phyloP scores from a whole-genome alignment of 37 sponge, comb jelly and placozoan species.

The Agelas oroides region DNA sequence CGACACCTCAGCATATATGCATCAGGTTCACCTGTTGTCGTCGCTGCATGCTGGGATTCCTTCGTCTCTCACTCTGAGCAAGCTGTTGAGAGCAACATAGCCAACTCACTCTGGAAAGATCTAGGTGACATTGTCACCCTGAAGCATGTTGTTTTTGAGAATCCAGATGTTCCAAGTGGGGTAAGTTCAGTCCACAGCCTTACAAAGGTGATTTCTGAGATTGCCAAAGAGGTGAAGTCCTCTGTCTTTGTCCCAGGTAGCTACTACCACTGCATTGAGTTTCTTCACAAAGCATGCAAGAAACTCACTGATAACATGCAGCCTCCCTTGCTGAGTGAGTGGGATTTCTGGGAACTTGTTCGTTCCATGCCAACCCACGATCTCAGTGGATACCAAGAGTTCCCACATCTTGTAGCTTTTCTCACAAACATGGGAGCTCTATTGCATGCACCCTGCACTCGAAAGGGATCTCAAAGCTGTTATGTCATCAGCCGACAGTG shows the following conservation, averaged over 20 bases:
- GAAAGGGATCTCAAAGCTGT: neutral
- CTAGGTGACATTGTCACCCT: constrained; percentile 20
- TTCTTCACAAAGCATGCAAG: neutral
- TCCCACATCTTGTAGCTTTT: constrained; percentile 43
- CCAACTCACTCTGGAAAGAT: constrained; percentile 52
- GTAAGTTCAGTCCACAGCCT: neutral
- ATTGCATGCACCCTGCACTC: constrained; percentile 20
- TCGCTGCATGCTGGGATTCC: constrained; percentile 48
- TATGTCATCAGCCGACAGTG: constrained; percentile 56
- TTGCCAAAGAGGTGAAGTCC: constrained; percentile 3
- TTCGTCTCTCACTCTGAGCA: neutral
- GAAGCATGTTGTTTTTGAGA: constrained; percentile 21
- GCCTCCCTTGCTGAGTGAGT: constrained; percentile 34
- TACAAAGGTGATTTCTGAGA: neutral
- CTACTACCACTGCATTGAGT: constrained; percentile 34
- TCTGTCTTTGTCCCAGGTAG: constrained; percentile 41
- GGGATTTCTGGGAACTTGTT: constrained; percentile 52
- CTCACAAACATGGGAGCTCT: constrained; percentile 13
- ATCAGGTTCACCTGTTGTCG: constrained; percentile 25
- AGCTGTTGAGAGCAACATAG: neutral
- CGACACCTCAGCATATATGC: constrained; percentile 43
- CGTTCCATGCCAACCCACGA: constrained; percentile 51
- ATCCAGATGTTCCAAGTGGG: neutral
- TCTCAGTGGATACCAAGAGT: constrained; percentile 46
- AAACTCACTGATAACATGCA: neutral